Base-by-base conservation (phyloP, 35 echinoderm and acorn worm species). In the Heliocidaris erythrogramma region DNA sequence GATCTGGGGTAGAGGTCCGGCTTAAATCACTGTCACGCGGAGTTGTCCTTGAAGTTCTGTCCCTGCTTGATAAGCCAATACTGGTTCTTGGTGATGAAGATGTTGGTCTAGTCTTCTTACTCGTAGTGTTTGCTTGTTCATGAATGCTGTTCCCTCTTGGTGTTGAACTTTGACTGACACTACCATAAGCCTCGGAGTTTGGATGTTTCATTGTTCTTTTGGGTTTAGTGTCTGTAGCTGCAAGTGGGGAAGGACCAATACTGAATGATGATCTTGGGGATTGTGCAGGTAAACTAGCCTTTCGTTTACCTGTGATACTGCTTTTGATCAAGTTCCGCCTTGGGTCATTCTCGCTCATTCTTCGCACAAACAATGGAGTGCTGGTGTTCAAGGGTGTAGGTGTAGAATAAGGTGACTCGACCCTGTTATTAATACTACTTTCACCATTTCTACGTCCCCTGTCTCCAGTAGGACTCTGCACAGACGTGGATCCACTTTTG, bases 291-390 rank as follows among this genome's bases (percentile, higher is more conserved):
- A 29, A 30, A 59, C 91, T 92, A 13, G 48, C 91, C 48, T 92
- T 92, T 48, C 91, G 49, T 59, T 92, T 92, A 27, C 17, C 50
- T 2, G 31, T 12, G 29, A 59, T 92, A 30, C 91, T n/a, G 31
- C 29, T 92, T 30, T 92, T 92, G 49, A 92, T 92, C 47, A 92
- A 59, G 49, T 92, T 13, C 49, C 91, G 16, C 13, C 91, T 32
- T 5, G 91, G 91, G 48, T 92, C 91, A 92, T 92, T 92, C 24
- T 92, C 91, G 50, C 91, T 92, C 91, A 92, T 92, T 92, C 91
- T 92, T 17, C 91, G 31, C 13, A 48, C 91, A 92, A 92, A 92
- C 29, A 27, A 18, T 2, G 91, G 91, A 92, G 91, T 92, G 32
- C 91, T 92, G 16, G 91, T 53, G 91, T 92, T 32, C 30, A 92